Percentiles rank a stretch among this genome's conserved stretches.
Conservation (phyloP, 2,797 vertebrate genomes). For the Coilia nasus region DNA sequence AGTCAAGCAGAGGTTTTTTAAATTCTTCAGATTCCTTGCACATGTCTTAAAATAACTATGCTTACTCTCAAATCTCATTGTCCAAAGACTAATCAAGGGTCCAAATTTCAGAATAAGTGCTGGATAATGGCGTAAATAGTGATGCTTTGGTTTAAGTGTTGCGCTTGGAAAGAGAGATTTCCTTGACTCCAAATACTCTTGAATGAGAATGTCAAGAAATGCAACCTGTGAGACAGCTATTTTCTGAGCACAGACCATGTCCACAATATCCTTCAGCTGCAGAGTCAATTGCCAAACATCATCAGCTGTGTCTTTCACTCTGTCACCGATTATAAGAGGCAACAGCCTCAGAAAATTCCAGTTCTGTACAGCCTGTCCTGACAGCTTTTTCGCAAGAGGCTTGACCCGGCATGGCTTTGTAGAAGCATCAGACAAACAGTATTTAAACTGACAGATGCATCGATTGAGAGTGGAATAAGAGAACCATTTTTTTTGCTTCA, state of each 20-base stretch:
- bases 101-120: conserved; percentile 38
- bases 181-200: conserved; percentile 43
- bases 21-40: conserved; percentile 32
- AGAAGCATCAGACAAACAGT: no score
- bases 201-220: conserved; percentile 44
- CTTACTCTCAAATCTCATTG: conserved; percentile 35
- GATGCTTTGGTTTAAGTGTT: conserved; percentile 39
- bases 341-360: neutral
- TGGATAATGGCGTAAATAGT: conserved; percentile 40
- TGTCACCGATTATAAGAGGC: neutral
- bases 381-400: neutral
- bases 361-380: neutral
- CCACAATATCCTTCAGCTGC: conserved; percentile 41
- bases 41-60: conserved; percentile 40
- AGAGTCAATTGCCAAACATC: conserved; percentile 39
- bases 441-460: no score
- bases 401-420: no score
- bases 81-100: conserved; percentile 39
- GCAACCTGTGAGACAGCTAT: conserved; percentile 37
- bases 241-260: conserved; percentile 41
- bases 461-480: no score
- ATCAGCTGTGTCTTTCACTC: conserved; percentile 26
- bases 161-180: conserved; percentile 32
- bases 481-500: no score
- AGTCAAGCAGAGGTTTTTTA: conserved; percentile 41